Evolutionary conservation across 1,140 invertebrate species (phyloP), one percentile per base, ranked within the genome.

Genomic region (Dendroctonus ponderosae): DNA sequence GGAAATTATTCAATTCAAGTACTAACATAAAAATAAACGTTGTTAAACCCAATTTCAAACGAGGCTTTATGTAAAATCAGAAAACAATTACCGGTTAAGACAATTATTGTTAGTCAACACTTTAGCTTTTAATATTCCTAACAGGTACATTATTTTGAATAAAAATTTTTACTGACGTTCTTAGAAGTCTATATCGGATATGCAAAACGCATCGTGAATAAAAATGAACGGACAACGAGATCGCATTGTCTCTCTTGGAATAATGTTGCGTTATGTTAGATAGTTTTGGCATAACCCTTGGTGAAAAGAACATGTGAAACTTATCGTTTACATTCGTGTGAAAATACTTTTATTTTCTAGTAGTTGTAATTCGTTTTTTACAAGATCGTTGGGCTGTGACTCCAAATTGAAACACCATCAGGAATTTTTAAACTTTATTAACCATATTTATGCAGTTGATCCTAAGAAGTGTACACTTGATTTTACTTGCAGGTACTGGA

Each of bases 401-500:
- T 46, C 44, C 9, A 46, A 11, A 46, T 11, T 46, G 9, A n/a
- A n/a, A 46, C 44, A 26, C 26, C 26, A 26, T 26, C 26, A 26
- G 26, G 26, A 26, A 2, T 46, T 46, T 46, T 46, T 2, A 46
- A 46, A 14, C 12, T 46, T 46, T 46, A 46, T 12, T 46, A 46
- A 46, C 44, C 44, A 46, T 46, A 11, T 46, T 46, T 1, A 26
- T 26, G 26, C 26, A 26, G 1, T 26, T 3, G 26, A n/a, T n/a
- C n/a, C n/a, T 3, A 26, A 26, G 26, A 26, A 26, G 26, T 26
- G 26, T 26, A 26, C 26, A 26, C 26, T 26, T 26, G 26, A 26
- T 26, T 26, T 26, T 26, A 26, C 26, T 79, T 79, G 9, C 75
- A 95, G 93, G 95, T 51, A 97, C 95, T 14, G 95, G 95, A 0